A percentile compares a stretch with the other conserved stretches of the same genome.
These are phyloP conservation scores for Nycticryphes semicollaris DNA, from an alignment of 2,113 vertebrate genomes.

Conservation along the genomic window DNA sequence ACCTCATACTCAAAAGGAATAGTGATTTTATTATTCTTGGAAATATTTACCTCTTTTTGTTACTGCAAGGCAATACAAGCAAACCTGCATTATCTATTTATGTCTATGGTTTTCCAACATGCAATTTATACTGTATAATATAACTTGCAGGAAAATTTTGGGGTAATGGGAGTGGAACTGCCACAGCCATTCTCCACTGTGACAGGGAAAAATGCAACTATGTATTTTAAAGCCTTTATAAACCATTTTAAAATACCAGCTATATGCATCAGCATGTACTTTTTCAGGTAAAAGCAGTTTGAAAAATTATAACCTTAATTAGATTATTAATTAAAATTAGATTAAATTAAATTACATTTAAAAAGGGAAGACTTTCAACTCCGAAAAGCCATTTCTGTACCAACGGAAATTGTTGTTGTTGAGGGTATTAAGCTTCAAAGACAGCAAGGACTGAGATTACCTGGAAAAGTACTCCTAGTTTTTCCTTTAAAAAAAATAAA, in stretches of 20 bases:
- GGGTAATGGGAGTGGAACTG: background rate
- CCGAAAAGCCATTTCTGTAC: background rate
- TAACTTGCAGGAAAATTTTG: background rate
- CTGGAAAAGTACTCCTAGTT: background rate
- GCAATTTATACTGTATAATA: background rate
- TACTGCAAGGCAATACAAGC: background rate
- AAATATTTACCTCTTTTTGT: background rate
- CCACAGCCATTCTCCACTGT: background rate
- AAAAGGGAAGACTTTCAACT: background rate
- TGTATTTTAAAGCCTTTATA: background rate
- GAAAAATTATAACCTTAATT: background rate
- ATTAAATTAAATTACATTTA: background rate
- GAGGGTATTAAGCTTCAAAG: constrained; percentile 23
- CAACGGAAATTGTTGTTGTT: background rate
- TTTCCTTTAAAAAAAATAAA: background rate
- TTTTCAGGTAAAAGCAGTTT: background rate
- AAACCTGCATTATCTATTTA: background rate
- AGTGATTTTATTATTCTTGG: background rate
- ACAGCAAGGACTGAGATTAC: background rate
- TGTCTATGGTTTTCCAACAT: background rate
- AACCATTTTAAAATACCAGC: background rate
- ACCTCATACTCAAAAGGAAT: background rate
- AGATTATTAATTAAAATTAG: background rate
- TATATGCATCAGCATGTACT: background rate
- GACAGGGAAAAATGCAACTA: background rate